phyloP scores from a whole-genome alignment of 2,797 vertebrate genomes.

The Leuciscus waleckii region DNA sequence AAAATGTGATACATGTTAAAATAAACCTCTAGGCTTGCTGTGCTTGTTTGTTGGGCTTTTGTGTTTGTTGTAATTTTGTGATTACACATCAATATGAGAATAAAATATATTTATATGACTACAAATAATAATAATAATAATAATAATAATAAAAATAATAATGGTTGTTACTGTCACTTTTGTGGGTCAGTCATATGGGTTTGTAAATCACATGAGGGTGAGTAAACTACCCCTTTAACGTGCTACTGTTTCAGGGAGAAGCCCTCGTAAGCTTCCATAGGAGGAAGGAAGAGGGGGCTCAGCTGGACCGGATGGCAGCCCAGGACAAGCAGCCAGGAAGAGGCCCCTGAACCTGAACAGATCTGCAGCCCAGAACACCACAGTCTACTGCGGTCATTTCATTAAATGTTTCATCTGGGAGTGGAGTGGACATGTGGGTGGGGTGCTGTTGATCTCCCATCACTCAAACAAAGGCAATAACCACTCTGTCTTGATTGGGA shows the following conservation, averaged over 20 bases:
- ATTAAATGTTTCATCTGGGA: conserved; percentile 27
- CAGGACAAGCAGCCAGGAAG: conserved; percentile 68
- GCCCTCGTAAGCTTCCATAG: not conserved
- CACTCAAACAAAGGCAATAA: not conserved
- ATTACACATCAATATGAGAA: too few relatives aligned
- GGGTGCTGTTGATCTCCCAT: not conserved
- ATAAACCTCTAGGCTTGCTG: too few relatives aligned
- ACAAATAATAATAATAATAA: too few relatives aligned
- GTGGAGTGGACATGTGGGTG: not conserved
- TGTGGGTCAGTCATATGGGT: not conserved
- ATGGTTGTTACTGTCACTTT: not conserved
- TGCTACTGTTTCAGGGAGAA: conserved; percentile 27
- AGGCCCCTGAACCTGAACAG: conserved; percentile 52
- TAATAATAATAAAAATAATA: too few relatives aligned
- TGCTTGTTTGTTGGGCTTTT: too few relatives aligned
- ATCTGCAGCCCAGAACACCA: conserved; percentile 14
- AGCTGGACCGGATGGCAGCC: conserved; percentile 54
- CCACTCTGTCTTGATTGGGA: not conserved
- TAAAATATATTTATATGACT: too few relatives aligned
- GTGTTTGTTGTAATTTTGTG: too few relatives aligned
- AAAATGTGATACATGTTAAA: too few relatives aligned
- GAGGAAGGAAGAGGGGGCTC: conserved; percentile 66
- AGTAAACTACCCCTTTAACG: not conserved
- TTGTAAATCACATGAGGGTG: not conserved
- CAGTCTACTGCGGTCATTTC: conserved; percentile 48